Evolutionary conservation across 1,140 invertebrate species (phyloP).

Genomic region (Diachasma alloeum): DNA sequence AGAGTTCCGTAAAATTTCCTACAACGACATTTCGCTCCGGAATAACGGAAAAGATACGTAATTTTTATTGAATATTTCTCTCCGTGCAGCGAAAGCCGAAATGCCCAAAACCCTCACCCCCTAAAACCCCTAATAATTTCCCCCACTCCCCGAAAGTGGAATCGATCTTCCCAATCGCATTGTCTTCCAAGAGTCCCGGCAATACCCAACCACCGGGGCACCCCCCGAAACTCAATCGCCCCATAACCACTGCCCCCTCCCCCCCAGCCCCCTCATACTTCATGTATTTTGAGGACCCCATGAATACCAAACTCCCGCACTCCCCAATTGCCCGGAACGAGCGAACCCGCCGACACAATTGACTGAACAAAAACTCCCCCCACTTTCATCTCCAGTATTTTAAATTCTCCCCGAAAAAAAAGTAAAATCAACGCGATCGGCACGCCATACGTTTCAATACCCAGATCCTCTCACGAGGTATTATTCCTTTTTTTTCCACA

Average conservation of each 20-base stretch:
- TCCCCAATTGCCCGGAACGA: neutral
- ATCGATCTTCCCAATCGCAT: too few relatives aligned
- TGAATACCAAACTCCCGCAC: neutral
- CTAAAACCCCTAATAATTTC: too few relatives aligned
- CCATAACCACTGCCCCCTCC: neutral
- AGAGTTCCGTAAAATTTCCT: too few relatives aligned
- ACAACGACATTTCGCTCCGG: too few relatives aligned
- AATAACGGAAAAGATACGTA: too few relatives aligned
- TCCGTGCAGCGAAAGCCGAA: too few relatives aligned
- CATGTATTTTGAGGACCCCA: neutral
- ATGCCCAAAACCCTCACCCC: too few relatives aligned
- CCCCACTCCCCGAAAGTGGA: too few relatives aligned
- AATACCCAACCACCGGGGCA: too few relatives aligned
- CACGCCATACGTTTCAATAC: slow-evolving; percentile 8
- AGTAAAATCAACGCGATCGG: neutral
- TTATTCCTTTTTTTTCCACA: slow-evolving; percentile 5
- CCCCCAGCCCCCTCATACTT: neutral
- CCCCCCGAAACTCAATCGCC: too few relatives aligned
- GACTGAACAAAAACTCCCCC: neutral
- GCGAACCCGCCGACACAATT: neutral
- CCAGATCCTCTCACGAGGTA: neutral
- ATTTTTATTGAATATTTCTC: too few relatives aligned
- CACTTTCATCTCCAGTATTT: neutral
- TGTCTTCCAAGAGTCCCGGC: too few relatives aligned
- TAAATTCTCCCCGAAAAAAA: neutral